Base-by-base conservation (phyloP, 64 coral and sea anemone genomes). In the Actinia tenebrosa region DNA sequence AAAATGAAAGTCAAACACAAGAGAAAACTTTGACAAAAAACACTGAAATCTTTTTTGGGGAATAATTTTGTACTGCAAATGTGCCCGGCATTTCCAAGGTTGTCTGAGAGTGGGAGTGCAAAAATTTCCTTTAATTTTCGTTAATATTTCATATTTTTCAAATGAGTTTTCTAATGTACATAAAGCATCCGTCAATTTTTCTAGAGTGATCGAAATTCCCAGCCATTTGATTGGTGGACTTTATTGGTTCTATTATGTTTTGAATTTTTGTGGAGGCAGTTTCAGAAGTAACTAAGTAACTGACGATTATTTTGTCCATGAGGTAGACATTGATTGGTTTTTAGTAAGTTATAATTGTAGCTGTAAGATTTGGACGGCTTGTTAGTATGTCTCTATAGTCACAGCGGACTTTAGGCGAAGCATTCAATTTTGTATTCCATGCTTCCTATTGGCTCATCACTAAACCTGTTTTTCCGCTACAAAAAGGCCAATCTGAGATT, bases 121-220 rank as follows among this genome's bases (percentile, higher is more conserved):
- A 75, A 27, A 75, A 75, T 43, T 75, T 75, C 15, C 69, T 14
- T 75, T 42, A 75, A 75, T 30, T 75, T 75, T 75, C n/a, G 69
- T 42, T 75, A 75, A 37, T 75, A 75, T 75, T 75, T 75, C 69
- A 75, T n/a, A 75, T 75, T 75, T 75, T 75, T n/a, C 69, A 75
- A 75, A 75, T 71, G 19, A 71, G 25, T 71, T 71, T 0, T 71
- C 25, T 71, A 37, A 71, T 75, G 69, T 75, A 75, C 69, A 75
- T 75, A 75, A 42, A 75, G 13, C 69, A 26, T 30, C 25, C 69
- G 69, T 75, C n/a, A 75, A 14, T 37, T 58, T 58, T 75, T 75
- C 69, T 26, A 75, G 69, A 75, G n/a, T 75, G 69, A 42, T 75
- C 14, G n/a, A 75, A 75, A 27, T 14, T 19, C 11, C 3, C n/a